Conservation (phyloP, 2,797 vertebrate genomes). For the Mormyrops attenuatus region DNA sequence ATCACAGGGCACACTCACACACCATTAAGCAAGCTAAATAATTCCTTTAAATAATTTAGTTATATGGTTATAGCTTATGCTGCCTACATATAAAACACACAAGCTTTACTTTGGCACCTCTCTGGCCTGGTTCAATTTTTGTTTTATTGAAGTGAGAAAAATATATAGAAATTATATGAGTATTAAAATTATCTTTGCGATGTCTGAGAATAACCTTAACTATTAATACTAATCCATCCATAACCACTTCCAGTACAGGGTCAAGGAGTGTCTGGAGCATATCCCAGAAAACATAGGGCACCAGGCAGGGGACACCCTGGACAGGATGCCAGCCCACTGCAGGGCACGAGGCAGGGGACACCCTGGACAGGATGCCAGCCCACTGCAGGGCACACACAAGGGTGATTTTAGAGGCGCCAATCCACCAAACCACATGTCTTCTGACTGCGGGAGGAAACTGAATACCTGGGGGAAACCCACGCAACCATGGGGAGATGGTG, state of each 20-base stretch:
- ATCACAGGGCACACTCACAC: not conserved
- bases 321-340: not conserved
- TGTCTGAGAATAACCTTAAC: not conserved
- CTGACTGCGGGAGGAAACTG: not conserved
- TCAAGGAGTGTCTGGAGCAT: not conserved
- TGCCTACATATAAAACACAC: not conserved
- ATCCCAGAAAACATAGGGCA: not conserved
- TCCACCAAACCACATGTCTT: not conserved
- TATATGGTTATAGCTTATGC: not conserved
- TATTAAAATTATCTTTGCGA: not conserved
- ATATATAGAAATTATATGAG: not conserved
- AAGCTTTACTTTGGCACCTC: not conserved
- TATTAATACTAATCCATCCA: not conserved
- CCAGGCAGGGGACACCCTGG: not conserved
- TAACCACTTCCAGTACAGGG: not conserved
- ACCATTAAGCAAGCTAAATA: conserved; percentile 7
- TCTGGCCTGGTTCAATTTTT: not conserved
- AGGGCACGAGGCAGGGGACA: not conserved
- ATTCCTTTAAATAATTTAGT: not conserved
- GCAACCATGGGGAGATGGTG: not conserved
- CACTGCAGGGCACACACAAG: not conserved
- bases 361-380: not conserved
- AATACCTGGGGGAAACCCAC: not conserved
- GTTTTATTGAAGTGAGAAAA: not conserved
- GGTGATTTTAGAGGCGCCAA: not conserved